Conservation (phyloP, 2,113 vertebrate species). For the Nettapus auritus region DNA sequence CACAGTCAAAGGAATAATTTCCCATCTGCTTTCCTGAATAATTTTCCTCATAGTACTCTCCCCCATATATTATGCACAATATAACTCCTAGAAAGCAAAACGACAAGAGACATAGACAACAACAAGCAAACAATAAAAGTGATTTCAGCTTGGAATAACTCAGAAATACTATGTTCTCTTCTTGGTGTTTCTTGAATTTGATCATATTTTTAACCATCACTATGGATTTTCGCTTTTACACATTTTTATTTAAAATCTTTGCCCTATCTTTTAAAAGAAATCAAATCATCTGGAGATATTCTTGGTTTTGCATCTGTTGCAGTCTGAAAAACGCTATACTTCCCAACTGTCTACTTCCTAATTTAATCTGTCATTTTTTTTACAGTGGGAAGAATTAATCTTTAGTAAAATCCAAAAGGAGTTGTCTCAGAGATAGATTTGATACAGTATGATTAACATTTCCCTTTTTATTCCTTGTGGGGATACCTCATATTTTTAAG, state of each 20-base stretch:
- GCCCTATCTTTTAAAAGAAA: slow-evolving; percentile 15
- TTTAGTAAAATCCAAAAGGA: not conserved
- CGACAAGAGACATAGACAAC: not conserved
- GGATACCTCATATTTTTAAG: not conserved
- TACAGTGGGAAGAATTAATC: slow-evolving; percentile 10
- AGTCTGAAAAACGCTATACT: slow-evolving; percentile 49
- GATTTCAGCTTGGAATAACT: not conserved
- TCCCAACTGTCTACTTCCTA: slow-evolving; percentile 34
- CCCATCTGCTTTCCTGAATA: not conserved
- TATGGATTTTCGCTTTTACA: slow-evolving; percentile 21
- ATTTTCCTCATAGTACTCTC: not conserved
- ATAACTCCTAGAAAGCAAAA: not conserved
- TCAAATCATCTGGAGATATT: slow-evolving; percentile 53
- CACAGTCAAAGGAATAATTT: not conserved
- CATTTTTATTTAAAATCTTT: slow-evolving; percentile 49
- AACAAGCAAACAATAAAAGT: not conserved
- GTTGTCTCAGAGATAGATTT: not conserved
- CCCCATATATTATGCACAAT: not conserved
- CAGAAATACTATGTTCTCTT: not conserved
- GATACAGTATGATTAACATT: not conserved
- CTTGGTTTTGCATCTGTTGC: slow-evolving; percentile 42
- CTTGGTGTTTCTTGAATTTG: not conserved
- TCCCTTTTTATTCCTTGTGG: not conserved
- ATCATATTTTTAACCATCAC: not conserved
- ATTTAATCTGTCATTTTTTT: slow-evolving; percentile 51